These are phyloP conservation scores for Chaetodon auriga DNA, from an alignment of 2,113 vertebrate genomes.

Conservation along the genomic window DNA sequence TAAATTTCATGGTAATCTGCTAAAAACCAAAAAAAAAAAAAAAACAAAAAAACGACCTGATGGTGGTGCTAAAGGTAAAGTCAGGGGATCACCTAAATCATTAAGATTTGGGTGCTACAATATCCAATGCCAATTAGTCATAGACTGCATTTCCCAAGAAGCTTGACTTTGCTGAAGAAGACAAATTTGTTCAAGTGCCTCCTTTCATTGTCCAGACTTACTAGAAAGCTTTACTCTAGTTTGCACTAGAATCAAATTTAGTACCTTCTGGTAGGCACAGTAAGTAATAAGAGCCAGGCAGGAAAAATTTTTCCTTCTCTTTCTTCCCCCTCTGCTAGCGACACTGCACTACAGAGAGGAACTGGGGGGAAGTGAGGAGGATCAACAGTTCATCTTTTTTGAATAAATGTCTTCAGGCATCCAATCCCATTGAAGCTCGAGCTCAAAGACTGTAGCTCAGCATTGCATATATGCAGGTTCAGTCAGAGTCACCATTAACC, in stretches of 20 bases:
- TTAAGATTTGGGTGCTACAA: neutral
- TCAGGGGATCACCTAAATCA: no score
- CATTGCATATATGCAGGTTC: constrained; percentile 49
- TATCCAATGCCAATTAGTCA: neutral
- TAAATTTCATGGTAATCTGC: neutral
- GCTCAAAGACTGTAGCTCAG: constrained; percentile 27
- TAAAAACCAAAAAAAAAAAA: neutral
- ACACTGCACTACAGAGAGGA: constrained; percentile 46
- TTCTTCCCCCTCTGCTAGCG: constrained; percentile 36
- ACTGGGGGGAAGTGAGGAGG: constrained; percentile 17
- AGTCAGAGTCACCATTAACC: constrained; percentile 58
- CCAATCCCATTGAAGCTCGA: constrained; percentile 40
- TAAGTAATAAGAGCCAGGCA: constrained; percentile 23
- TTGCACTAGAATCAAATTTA: constrained; percentile 20
- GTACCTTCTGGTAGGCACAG: constrained; percentile 10
- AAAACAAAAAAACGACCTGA: no score
- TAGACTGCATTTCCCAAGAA: neutral
- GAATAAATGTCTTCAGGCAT: constrained; percentile 70
- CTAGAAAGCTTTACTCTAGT: neutral
- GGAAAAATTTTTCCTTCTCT: constrained; percentile 40
- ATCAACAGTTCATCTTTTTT: constrained; percentile 71
- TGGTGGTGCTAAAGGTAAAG: no score
- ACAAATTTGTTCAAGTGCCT: constrained; percentile 20
- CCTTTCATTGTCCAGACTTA: neutral
- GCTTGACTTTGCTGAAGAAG: neutral